Evolutionary conservation across 2,888 invertebrate species (phyloP).

Genomic region (Drosophila birchii): DNA sequence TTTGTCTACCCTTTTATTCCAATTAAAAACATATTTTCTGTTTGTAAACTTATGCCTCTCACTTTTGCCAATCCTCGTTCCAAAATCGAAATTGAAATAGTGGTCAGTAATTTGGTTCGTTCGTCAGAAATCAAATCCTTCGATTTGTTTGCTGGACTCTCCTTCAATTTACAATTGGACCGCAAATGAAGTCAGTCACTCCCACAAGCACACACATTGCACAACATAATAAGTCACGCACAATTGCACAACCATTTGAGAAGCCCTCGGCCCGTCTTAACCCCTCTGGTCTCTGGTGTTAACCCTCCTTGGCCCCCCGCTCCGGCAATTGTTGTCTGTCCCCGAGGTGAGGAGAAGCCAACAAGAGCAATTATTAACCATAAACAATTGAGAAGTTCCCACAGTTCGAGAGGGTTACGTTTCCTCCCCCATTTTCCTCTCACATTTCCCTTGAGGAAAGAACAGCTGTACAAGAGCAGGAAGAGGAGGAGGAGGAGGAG

Average conservation of each 20-base stretch:
- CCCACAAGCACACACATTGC: slow-evolving; percentile 28
- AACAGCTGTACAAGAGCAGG: slow-evolving; percentile 72
- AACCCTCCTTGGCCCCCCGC: slow-evolving; percentile 1
- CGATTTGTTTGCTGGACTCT: slow-evolving; percentile 18
- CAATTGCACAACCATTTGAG: slow-evolving; percentile 64
- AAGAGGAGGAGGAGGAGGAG: slow-evolving; percentile 23
- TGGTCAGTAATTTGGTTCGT: not conserved
- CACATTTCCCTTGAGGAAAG: slow-evolving; percentile 32
- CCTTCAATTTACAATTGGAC: slow-evolving; percentile 53
- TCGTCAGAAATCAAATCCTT: slow-evolving; percentile 17
- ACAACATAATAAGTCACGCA: slow-evolving; percentile 64
- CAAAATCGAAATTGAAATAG: not conserved
- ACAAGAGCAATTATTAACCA: slow-evolving; percentile 80
- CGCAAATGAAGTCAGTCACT: slow-evolving; percentile 69
- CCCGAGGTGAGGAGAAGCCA: slow-evolving; percentile 75
- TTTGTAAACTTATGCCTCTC: not conserved
- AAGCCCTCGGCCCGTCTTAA: slow-evolving; percentile 35
- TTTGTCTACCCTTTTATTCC: no score
- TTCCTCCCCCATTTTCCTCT: slow-evolving; percentile 10
- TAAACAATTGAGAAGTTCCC: slow-evolving; percentile 82
- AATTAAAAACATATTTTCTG: no score
- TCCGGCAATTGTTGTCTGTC: slow-evolving; percentile 36
- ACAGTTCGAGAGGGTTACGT: slow-evolving; percentile 62
- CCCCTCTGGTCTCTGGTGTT: slow-evolving; percentile 6
- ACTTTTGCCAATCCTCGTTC: no score